Evolutionary conservation across 2,797 vertebrate species (phyloP), one percentile per base, ranked within the genome.

Genomic region (Lycodopsis pacificus): DNA sequence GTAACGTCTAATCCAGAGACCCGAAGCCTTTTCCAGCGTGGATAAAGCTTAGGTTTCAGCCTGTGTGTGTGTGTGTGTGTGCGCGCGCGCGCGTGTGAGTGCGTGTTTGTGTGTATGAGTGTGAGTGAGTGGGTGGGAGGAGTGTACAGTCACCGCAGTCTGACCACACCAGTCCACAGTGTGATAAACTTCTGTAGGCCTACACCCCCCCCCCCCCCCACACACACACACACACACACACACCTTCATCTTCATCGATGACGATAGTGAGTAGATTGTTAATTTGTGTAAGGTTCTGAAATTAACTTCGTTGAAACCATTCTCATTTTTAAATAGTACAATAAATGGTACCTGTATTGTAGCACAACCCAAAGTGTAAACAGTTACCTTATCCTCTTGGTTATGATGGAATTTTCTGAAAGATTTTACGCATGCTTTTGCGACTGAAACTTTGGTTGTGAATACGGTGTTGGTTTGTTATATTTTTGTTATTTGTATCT

Each of bases 11-110:
- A 95, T 94, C 92, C 92, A 87, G 78, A 86, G 89, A 90, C 85
- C 91, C 84, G 78, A 84, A 88, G 89, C 91, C 91, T 89, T 92
- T 92, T 94, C 92, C 91, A 91, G 80, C 80, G 83, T 83, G 93
- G 94, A 94, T 94, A 93, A 95, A 93, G 93, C 84, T 95, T 93
- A 71, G 79, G 91, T 95, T 95, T 94, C 92, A 91, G 72, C 27
- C 42, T 25, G 25, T 25, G 25, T 25, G 25, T 25, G 25, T 25
- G 25, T 67, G 64, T 65, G 85, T 36, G 82, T 32, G 72, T 38
- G 66, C 65, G 63, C 63, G 86, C 34, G 85, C n/a, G 72, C 27
- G 66, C 44, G 77, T 36, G 64, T 34, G 48, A 1, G 59, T 22
- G 3, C 9, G 44, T 65, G 64, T 59, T 83, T 22, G 85, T 32